Percentiles rank a stretch among this genome's conserved stretches.
Conservation (phyloP, 1,140 invertebrate genomes). For the Wiebesia pumilae region DNA sequence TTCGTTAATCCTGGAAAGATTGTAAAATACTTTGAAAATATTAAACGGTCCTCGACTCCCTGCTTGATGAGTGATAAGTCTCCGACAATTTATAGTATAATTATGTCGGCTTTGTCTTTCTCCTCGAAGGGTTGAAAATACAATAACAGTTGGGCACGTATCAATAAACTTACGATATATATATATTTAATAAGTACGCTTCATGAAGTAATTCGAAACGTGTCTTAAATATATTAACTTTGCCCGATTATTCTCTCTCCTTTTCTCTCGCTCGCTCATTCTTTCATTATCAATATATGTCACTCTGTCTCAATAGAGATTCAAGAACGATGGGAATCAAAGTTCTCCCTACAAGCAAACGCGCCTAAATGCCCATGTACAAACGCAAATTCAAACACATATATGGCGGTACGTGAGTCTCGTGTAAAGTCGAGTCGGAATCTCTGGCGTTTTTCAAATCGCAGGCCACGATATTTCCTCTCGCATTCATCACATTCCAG, state of each 20-base stretch:
- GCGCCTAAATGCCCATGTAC: too few relatives aligned
- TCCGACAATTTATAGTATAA: neutral
- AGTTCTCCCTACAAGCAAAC: too few relatives aligned
- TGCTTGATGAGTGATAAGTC: neutral
- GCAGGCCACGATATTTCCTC: constrained; percentile 25
- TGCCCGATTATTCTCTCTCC: too few relatives aligned
- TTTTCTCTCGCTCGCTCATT: too few relatives aligned
- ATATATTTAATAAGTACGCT: too few relatives aligned
- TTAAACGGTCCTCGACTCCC: neutral
- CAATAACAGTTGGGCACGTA: neutral
- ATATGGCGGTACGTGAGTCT: neutral
- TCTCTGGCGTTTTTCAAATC: constrained; percentile 40
- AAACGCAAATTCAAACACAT: neutral
- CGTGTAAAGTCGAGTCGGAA: neutral
- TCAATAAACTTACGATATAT: neutral
- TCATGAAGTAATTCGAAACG: too few relatives aligned
- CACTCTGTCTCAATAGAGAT: neutral
- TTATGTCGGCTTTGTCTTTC: neutral
- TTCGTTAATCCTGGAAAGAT: too few relatives aligned
- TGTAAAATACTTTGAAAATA: too few relatives aligned
- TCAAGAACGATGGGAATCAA: constrained; percentile 25
- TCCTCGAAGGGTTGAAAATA: neutral
- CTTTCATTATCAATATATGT: neutral
- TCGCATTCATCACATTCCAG: constrained; percentile 31
- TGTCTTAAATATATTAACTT: too few relatives aligned